A percentile compares a stretch with the other conserved stretches of the same genome.
phyloP scores from a whole-genome alignment of 2,888 invertebrate genomes.

The Melanotus villosus region DNA sequence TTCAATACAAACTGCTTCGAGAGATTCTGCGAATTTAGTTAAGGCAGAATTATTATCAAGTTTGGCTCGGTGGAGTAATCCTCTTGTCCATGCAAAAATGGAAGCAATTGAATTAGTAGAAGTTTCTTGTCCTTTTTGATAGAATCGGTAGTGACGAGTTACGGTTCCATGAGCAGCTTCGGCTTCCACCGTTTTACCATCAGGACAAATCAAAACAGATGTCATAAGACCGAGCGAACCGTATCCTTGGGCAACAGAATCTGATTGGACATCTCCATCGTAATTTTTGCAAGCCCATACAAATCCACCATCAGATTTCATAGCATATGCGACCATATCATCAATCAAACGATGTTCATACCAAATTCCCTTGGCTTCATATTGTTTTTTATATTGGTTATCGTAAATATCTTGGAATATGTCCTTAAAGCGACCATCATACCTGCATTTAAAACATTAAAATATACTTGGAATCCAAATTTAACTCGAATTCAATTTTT shows the following conservation, averaged over 20 bases:
- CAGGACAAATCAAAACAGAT: slow-evolving; percentile 95
- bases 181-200: slow-evolving; percentile 97
- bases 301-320: slow-evolving; percentile 99
- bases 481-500: too few relatives aligned
- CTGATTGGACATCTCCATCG: slow-evolving; percentile 99
- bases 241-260: slow-evolving; percentile 97
- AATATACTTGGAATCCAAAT: too few relatives aligned
- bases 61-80: slow-evolving; percentile 93
- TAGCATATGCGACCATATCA: slow-evolving; percentile 98
- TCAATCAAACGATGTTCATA: slow-evolving; percentile 99
- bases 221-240: slow-evolving; percentile 99
- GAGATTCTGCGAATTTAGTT: slow-evolving; percentile 84
- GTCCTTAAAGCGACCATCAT: slow-evolving; percentile 97
- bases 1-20: slow-evolving; percentile 93
- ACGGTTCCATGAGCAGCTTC: slow-evolving; percentile 99
- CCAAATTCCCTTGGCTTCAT: slow-evolving; percentile 91
- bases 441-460: too few relatives aligned
- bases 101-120: slow-evolving; percentile 99
- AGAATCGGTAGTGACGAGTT: slow-evolving; percentile 89
- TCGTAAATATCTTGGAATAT: slow-evolving; percentile 97
- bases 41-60: slow-evolving; percentile 88
- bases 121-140: slow-evolving; percentile 97
- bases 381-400: slow-evolving; percentile 86
- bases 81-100: slow-evolving; percentile 98
- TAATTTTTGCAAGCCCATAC: slow-evolving; percentile 99